phyloP scores from a whole-genome alignment of 2,797 vertebrate species.

The Hippocampus kuda region DNA sequence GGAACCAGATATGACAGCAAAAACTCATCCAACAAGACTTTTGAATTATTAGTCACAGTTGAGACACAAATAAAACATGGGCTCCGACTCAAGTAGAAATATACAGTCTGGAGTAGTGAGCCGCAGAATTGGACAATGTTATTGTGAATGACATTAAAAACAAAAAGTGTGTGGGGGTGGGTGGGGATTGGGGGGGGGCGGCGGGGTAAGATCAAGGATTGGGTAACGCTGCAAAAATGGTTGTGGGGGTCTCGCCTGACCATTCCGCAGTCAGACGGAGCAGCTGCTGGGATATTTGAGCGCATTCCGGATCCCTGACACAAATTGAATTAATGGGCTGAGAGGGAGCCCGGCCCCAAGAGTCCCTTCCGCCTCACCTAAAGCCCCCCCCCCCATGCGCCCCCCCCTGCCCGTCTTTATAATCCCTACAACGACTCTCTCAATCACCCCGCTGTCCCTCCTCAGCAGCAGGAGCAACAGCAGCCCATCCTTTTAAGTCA shows the following conservation, averaged over 20 bases:
- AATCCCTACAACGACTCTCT: constrained; percentile 32
- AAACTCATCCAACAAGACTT: constrained; percentile 3
- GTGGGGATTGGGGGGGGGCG: too few species aligned
- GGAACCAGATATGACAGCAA: constrained; percentile 39
- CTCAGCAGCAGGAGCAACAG: constrained; percentile 23
- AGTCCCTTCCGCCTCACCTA: constrained; percentile 18
- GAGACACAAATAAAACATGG: constrained; percentile 7
- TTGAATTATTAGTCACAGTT: constrained; percentile 1
- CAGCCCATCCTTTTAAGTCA: constrained; percentile 55
- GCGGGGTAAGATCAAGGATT: constrained; percentile 32
- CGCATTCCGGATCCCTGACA: constrained; percentile 95
- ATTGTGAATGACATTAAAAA: constrained; percentile 27
- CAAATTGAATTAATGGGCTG: constrained; percentile 95
- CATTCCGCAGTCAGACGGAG: constrained; percentile 67
- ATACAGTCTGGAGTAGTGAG: constrained; percentile 8
- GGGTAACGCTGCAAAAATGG: constrained; percentile 14
- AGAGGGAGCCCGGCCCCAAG: neutral
- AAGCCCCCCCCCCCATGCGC: constrained; percentile 25
- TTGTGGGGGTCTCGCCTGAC: constrained; percentile 36
- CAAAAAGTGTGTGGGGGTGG: constrained; percentile 15
- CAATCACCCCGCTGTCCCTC: constrained; percentile 33
- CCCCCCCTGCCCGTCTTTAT: constrained; percentile 27
- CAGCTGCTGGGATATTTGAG: constrained; percentile 95
- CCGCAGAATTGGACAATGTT: too few species aligned
- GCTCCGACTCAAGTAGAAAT: constrained; percentile 34